Evolutionary conservation across 2,113 vertebrate genomes (phyloP).

Genomic region (Callionymus lyra): DNA sequence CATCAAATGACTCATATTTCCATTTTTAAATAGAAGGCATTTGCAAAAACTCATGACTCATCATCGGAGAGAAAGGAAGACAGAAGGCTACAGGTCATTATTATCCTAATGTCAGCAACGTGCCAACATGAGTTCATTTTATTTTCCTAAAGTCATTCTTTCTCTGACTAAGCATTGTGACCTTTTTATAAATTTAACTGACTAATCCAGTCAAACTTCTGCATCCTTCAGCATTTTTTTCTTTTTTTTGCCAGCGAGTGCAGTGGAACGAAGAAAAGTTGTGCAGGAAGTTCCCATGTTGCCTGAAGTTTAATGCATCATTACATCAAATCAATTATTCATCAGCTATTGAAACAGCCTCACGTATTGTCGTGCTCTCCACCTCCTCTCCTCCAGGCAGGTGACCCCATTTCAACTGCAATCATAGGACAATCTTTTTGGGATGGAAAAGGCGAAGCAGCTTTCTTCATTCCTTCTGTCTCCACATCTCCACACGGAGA

Average conservation of each 20-base stretch:
- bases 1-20: too few species aligned
- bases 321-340: constrained; percentile 9
- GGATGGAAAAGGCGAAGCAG: constrained; percentile 1
- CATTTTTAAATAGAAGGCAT: neutral
- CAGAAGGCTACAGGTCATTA: constrained; percentile 15
- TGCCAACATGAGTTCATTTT: constrained; percentile 27
- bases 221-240: constrained; percentile 36
- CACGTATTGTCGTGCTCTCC: constrained; percentile 10
- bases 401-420: constrained; percentile 21
- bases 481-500: too few species aligned
- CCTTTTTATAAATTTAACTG: constrained; percentile 37
- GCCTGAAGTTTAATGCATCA: constrained; percentile 11
- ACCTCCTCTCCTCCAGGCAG: constrained; percentile 11
- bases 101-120: constrained; percentile 28
- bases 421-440: constrained; percentile 2
- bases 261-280: constrained; percentile 22
- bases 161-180: constrained; percentile 38
- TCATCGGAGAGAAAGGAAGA: constrained; percentile 13
- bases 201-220: constrained; percentile 26
- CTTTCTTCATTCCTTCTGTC: constrained; percentile 4
- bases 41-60: constrained; percentile 1
- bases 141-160: constrained; percentile 41
- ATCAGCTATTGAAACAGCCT: constrained; percentile 20
- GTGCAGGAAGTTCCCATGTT: constrained; percentile 12
- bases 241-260: constrained; percentile 9